Evolutionary conservation across 2,113 vertebrate species (phyloP).

Genomic region (Paramisgurnus dabryanus): DNA sequence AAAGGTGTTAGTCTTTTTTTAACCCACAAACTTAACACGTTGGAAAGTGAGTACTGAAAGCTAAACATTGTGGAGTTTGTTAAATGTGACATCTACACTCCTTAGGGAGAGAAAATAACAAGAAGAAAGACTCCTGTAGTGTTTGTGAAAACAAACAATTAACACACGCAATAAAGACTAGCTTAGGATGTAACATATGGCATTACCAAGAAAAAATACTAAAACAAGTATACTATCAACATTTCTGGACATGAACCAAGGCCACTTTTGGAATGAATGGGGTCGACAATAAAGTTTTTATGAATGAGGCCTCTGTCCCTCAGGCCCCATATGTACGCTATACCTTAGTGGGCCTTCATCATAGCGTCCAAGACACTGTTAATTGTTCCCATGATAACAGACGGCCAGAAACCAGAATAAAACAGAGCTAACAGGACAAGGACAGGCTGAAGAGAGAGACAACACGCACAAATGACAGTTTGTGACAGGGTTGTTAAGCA

Average conservation of each 20-base stretch:
- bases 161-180: background rate
- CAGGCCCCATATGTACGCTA: too few species aligned
- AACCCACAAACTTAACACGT: background rate
- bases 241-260: too few species aligned
- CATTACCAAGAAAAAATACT: background rate
- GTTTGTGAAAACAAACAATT: background rate
- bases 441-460: constrained; percentile 31
- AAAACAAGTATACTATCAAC: too few species aligned
- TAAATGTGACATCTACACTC: background rate
- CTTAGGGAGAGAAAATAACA: background rate
- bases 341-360: background rate
- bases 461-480: constrained; percentile 40
- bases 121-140: background rate
- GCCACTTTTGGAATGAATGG: background rate
- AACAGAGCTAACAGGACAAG: background rate
- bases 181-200: background rate
- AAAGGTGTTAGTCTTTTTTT: background rate
- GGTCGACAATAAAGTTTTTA: too few species aligned
- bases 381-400: too few species aligned
- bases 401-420: constrained; percentile 2
- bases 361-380: background rate
- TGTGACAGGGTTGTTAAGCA: constrained; percentile 62
- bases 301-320: too few species aligned
- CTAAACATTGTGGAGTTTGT: background rate
- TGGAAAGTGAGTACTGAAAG: background rate